Evolutionary conservation across 2,888 invertebrate species (phyloP), one percentile per base, ranked within the genome.

Genomic region (Ypsolopha sequella): DNA sequence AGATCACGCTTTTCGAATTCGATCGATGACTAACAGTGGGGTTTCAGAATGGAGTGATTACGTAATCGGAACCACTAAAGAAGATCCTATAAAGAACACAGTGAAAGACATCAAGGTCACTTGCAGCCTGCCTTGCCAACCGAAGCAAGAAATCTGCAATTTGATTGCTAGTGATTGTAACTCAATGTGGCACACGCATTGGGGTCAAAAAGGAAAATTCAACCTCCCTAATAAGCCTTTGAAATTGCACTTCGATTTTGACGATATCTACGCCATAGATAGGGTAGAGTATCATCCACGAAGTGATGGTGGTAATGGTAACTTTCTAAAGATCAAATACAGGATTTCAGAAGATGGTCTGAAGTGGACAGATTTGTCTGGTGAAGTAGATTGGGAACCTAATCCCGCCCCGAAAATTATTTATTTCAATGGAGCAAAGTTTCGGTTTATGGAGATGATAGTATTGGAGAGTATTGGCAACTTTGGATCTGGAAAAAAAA

Each of bases 11-110:
- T 82, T 81, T 54, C 73, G 70, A 55, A 70, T 85, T 44, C 63
- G 85, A 47, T 68, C 79, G 1, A 72, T 66, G 11, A 66, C 59
- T 39, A 56, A 58, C 6, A 55, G 62, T 24, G 68, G 66, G 4
- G 64, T 72, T n/a, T 82, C 85, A 0, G 62, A 72, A 56, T 86
- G 84, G 84, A 80, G 79, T 62, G 63, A 76, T 35, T 56, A 53
- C 44, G 57, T 80, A 13, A 54, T 61, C 10, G 64, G 63, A 11
- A 57, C 60, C 13, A 76, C 76, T 7, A 61, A 63, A 50, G 64
- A 64, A 33, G 64, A 76, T 53, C 75, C 76, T 14, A 59, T 56
- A 33, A 67, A 68, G 54, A 48, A 72, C 51, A 55, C 61, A n/a
- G 57, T 77, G 1, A 66, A 69, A 61, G 61, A 55, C 14, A 66